These are phyloP conservation scores for Erythrolamprus reginae DNA, from an alignment of 2,113 vertebrate species.

Conservation along the genomic window DNA sequence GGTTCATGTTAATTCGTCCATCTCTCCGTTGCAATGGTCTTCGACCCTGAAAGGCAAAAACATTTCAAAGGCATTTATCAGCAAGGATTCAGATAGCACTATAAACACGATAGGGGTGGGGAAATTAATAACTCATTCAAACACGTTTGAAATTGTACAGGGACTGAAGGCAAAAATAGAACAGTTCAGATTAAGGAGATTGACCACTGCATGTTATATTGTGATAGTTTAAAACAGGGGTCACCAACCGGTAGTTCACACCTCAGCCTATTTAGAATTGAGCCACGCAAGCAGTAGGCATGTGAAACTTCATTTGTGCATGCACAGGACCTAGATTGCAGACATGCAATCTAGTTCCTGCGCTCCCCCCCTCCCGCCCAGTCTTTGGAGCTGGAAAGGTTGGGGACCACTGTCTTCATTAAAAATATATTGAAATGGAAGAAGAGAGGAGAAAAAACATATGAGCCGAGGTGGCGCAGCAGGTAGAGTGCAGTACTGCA, in stretches of 20 bases:
- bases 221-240: background rate
- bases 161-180: background rate
- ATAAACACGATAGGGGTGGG: background rate
- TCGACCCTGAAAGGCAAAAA: slow-evolving; percentile 31
- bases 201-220: background rate
- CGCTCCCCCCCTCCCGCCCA: background rate
- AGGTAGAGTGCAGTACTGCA: too few relatives aligned
- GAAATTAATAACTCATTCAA: background rate
- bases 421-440: background rate
- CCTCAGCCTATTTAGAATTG: background rate
- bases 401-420: background rate
- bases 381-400: background rate
- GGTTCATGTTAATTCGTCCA: slow-evolving; percentile 85
- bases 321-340: background rate
- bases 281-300: background rate
- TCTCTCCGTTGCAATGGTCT: slow-evolving; percentile 14
- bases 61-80: background rate
- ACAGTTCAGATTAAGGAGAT: background rate
- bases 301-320: background rate
- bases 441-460: background rate
- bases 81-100: accelerated
- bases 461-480: too few relatives aligned
- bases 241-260: too few relatives aligned
- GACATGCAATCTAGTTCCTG: too few relatives aligned
- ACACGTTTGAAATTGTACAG: background rate